Evolutionary conservation across 2,888 invertebrate genomes (phyloP).

Genomic region (Hydriomena furcata): DNA sequence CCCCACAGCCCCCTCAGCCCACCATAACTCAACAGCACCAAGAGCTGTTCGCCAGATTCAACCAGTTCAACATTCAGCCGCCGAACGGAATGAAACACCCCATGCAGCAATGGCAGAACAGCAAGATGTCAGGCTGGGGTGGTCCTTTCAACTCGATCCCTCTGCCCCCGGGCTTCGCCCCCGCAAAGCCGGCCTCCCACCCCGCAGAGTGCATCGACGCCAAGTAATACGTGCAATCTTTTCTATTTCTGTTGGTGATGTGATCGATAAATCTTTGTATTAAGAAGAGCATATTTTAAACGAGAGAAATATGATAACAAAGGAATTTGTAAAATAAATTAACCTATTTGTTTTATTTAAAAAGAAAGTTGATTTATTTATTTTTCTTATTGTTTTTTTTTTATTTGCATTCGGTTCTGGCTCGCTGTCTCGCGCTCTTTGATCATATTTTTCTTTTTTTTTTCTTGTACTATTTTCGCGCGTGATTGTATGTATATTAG

Average conservation of each 20-base stretch:
- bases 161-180: slow-evolving; percentile 77
- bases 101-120: slow-evolving; percentile 32
- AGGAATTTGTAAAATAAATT: slow-evolving; percentile 83
- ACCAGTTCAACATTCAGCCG: slow-evolving; percentile 53
- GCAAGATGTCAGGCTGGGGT: slow-evolving; percentile 46
- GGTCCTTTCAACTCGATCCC: slow-evolving; percentile 57
- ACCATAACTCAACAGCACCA: slow-evolving; percentile 58
- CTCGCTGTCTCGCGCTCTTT: slow-evolving; percentile 46
- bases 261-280: slow-evolving; percentile 82
- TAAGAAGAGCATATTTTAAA: slow-evolving; percentile 81
- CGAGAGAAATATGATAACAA: slow-evolving; percentile 83
- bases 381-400: slow-evolving; percentile 34
- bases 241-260: slow-evolving; percentile 68
- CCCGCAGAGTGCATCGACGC: slow-evolving; percentile 81
- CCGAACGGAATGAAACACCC: slow-evolving; percentile 44
- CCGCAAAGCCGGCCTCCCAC: slow-evolving; percentile 63
- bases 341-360: slow-evolving; percentile 82
- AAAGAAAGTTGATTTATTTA: slow-evolving; percentile 55
- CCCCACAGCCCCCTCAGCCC: slow-evolving; percentile 25
- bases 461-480: slow-evolving; percentile 48
- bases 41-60: slow-evolving; percentile 73
- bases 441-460: slow-evolving; percentile 68
- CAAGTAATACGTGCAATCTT: slow-evolving; percentile 58
- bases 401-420: slow-evolving; percentile 39
- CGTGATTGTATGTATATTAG: slow-evolving; percentile 64